A percentile compares a stretch with the other conserved stretches of the same genome.
Evolutionary conservation across 2,113 vertebrate genomes (phyloP).

Genomic region (Gallinago jamesoni): DNA sequence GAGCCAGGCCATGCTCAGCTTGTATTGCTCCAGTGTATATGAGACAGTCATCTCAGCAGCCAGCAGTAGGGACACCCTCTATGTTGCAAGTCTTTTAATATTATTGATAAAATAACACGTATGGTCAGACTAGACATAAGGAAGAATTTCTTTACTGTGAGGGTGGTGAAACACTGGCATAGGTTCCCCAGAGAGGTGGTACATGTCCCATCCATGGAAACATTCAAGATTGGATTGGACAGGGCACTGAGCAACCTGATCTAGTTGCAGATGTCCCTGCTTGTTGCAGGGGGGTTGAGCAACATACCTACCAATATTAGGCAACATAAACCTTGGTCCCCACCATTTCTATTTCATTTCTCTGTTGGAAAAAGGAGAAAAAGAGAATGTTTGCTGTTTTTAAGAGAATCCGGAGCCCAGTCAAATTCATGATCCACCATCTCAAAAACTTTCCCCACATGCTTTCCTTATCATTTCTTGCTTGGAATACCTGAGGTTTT

Average conservation of each 20-base stretch:
- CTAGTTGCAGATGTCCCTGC: neutral
- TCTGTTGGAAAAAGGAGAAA: neutral
- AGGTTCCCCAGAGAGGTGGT: neutral
- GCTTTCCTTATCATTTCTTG: neutral
- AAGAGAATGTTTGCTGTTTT: neutral
- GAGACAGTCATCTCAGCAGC: neutral
- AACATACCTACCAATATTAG: neutral
- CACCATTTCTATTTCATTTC: neutral
- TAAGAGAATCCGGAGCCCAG: neutral
- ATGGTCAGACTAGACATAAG: neutral
- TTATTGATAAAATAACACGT: neutral
- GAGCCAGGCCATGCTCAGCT: neutral
- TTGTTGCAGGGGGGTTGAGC: neutral
- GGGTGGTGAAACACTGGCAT: neutral
- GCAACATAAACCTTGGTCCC: neutral
- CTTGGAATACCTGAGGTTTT: neutral
- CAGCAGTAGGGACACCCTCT: neutral
- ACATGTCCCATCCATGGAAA: neutral
- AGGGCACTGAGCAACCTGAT: neutral
- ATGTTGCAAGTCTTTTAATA: neutral
- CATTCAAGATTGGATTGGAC: fast-evolving
- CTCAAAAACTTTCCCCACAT: neutral
- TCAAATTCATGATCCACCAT: neutral
- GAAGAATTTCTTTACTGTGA: fast-evolving
- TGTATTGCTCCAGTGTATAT: fast-evolving